A percentile compares a stretch with the other conserved stretches of the same genome.
Conservation (phyloP, 2,888 invertebrate genomes). For the Anthrax anthrax region DNA sequence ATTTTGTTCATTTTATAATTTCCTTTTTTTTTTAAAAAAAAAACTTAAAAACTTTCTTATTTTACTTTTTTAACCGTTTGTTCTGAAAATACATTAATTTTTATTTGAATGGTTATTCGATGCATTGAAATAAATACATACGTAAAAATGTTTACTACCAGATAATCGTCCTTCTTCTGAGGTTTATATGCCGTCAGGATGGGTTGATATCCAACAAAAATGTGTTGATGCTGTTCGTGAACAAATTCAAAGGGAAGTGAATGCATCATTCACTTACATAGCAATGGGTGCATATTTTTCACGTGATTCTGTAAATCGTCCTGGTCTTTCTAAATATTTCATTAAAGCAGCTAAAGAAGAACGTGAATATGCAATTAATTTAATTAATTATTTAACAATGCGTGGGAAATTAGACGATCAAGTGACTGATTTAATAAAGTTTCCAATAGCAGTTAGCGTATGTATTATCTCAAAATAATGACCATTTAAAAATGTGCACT, state of each 20-base stretch:
- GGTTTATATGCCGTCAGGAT: constrained; percentile 42
- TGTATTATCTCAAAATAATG: constrained; percentile 23
- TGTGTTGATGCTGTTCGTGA: constrained; percentile 49
- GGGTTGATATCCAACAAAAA: constrained; percentile 51
- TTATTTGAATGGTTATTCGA: too few species aligned
- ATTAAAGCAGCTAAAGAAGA: constrained; percentile 75
- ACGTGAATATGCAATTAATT: constrained; percentile 72
- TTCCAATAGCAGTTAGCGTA: constrained; percentile 21
- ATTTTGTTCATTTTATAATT: too few species aligned
- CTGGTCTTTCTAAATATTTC: constrained; percentile 78
- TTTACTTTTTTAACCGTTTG: too few species aligned
- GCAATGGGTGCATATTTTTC: constrained; percentile 80
- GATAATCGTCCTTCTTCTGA: too few species aligned
- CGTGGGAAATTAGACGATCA: constrained; percentile 56
- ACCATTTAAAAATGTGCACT: too few species aligned
- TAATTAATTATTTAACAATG: constrained; percentile 79
- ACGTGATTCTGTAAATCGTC: constrained; percentile 59
- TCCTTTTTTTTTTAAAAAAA: too few species aligned
- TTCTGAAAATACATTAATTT: too few species aligned
- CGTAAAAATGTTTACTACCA: too few species aligned
- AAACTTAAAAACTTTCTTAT: too few species aligned
- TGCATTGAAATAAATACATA: too few species aligned
- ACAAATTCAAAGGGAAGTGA: constrained; percentile 66
- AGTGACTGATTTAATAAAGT: constrained; percentile 35
- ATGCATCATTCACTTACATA: constrained; percentile 67